Percentiles rank a stretch among this genome's conserved stretches.
Evolutionary conservation across 1,140 invertebrate genomes (phyloP).

Genomic region (Tribolium madens): DNA sequence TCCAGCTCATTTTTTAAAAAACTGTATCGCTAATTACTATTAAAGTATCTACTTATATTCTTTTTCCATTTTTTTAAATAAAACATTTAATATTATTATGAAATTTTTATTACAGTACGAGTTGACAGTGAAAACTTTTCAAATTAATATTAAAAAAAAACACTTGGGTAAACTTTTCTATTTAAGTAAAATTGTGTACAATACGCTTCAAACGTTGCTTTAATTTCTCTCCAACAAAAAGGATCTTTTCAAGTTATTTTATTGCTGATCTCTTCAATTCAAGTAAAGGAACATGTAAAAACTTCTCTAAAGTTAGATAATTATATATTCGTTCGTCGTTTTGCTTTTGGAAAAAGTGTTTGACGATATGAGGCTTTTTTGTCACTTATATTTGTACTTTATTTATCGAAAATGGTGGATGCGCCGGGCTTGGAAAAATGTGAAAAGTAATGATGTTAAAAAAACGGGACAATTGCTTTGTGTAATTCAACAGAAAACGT

Average conservation of each 20-base stretch:
- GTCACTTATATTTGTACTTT: not conserved
- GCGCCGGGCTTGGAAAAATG: no score
- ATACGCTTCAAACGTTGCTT: not conserved
- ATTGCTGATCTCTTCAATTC: not conserved
- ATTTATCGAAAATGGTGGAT: no score
- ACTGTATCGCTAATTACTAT: no score
- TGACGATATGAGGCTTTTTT: not conserved
- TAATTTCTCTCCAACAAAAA: not conserved
- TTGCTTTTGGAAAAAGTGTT: not conserved
- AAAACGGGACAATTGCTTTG: no score
- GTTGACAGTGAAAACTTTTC: not conserved
- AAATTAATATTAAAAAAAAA: not conserved
- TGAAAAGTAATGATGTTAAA: no score
- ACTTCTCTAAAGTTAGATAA: constrained; percentile 15
- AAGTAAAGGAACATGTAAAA: not conserved
- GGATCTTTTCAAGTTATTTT: constrained; percentile 6
- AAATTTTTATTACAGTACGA: no score
- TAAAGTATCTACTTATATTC: no score
- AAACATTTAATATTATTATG: no score
- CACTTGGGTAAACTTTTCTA: not conserved
- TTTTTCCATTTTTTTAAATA: no score
- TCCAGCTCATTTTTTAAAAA: no score
- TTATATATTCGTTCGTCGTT: not conserved
- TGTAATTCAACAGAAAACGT: no score
- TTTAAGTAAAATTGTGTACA: not conserved